Base-by-base conservation (phyloP, 1,140 invertebrate species). In the Drosophila funebris region DNA sequence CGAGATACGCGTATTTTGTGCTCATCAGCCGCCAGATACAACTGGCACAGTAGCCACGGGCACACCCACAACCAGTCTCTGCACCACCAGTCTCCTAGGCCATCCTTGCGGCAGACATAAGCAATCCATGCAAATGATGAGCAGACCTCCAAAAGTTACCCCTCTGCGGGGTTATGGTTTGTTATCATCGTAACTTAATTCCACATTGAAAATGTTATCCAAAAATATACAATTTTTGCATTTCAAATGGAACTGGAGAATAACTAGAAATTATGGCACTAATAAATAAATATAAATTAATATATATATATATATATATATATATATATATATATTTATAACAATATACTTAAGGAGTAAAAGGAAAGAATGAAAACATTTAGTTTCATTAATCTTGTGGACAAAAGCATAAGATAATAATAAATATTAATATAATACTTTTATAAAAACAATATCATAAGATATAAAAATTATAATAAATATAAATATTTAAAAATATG, bases 1-100 rank as follows among this genome's bases (percentile, higher is more conserved):
- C n/a, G 43, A 77, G 81, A 85, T 85, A 87, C 70, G 82, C 78
- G 78, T 66, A 62, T 70, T 74, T 73, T 53, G 66, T 62, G 76
- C 67, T 64, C 70, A 52, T 53, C 70, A 37, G 11, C 22, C 29
- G 53, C 4, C 6, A 27, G 24, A 6, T 46, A 52, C 36, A 60
- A 48, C 3, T 16, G 8, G 7, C 39, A 11, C 54, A 33, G 5
- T 13, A 31, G 14, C 54, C 39, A 29, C 41, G n/a, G 11, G 3
- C 13, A 13, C 53, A 4, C 36, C n/a, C n/a, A 5, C 22, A 6
- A 9, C n/a, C n/a, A 13, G 11, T 4, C 3, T 5, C 7, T 16
- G n/a, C 14, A 8, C 18, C 16, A 31, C 9, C 16, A 31, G 4
- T 20, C 33, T 4, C 33, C n/a, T n/a, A n/a, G n/a, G n/a, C n/a